Conservation (phyloP, 2,113 vertebrate species). For the pig (Sus scrofa) region DNA sequence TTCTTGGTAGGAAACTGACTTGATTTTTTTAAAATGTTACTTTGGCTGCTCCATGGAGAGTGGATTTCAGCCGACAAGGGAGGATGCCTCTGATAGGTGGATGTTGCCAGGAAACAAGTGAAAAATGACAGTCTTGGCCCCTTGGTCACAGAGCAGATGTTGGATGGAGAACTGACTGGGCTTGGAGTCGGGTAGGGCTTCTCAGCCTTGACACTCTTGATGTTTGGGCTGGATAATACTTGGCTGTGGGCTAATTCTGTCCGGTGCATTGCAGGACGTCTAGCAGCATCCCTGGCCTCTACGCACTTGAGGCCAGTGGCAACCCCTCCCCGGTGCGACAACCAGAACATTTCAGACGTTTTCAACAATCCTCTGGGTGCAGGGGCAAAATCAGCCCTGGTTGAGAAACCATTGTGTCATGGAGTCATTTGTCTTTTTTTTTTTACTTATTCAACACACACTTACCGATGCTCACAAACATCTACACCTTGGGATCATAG, state of each 20-base stretch:
- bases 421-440: background rate
- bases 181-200: background rate
- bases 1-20: background rate
- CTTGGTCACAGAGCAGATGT: background rate
- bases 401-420: background rate
- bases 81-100: background rate
- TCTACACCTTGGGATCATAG: background rate
- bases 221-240: background rate
- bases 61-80: background rate
- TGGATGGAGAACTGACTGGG: no score
- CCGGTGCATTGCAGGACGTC: background rate
- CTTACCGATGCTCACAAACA: background rate
- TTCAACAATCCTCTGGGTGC: background rate
- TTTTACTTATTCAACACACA: background rate
- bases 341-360: background rate
- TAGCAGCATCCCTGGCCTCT: background rate
- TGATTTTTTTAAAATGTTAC: background rate
- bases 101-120: no score
- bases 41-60: background rate
- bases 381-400: background rate
- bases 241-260: background rate
- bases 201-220: rapidly evolving
- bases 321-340: background rate
- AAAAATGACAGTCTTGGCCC: background rate
- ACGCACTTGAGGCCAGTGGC: background rate